Evolutionary conservation across 2,113 vertebrate species (phyloP).

Genomic region (Notothenia rossii): DNA sequence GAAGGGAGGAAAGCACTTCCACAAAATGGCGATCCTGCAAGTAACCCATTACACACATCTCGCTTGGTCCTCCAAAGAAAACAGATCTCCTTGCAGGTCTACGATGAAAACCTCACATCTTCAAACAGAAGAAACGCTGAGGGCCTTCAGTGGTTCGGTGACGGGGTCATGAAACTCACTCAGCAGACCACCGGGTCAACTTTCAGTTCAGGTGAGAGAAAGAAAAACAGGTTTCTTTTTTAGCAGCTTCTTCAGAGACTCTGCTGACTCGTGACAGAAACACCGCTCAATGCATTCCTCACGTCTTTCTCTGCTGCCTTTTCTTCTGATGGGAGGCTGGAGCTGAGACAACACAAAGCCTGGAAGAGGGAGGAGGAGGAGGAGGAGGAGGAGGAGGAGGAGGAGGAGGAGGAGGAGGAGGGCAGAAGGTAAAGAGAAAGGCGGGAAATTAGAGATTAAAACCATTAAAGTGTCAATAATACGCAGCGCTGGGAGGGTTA

Average conservation of each 20-base stretch:
- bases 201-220: conserved; percentile 61
- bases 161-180: conserved; percentile 57
- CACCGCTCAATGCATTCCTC: conserved; percentile 75
- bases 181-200: conserved; percentile 50
- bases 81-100: too few relatives aligned
- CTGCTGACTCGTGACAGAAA: conserved; percentile 70
- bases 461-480: too few relatives aligned
- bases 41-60: too few relatives aligned
- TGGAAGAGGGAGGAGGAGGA: too few relatives aligned
- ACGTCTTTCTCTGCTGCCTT: conserved; percentile 67
- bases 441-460: neutral
- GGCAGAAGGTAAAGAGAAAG: conserved; percentile 40
- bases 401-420: conserved; percentile 17
- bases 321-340: conserved; percentile 54
- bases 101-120: neutral
- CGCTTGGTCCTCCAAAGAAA: too few relatives aligned
- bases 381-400: conserved; percentile 12
- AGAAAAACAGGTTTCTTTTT: conserved; percentile 55
- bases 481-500: too few relatives aligned
- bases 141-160: neutral
- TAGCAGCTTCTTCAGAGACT: conserved; percentile 26
- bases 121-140: neutral
- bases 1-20: too few relatives aligned
- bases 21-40: too few relatives aligned
- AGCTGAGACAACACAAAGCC: too few relatives aligned